phyloP scores from a whole-genome alignment of 2,888 invertebrate species.

The Microchrysa polita region DNA sequence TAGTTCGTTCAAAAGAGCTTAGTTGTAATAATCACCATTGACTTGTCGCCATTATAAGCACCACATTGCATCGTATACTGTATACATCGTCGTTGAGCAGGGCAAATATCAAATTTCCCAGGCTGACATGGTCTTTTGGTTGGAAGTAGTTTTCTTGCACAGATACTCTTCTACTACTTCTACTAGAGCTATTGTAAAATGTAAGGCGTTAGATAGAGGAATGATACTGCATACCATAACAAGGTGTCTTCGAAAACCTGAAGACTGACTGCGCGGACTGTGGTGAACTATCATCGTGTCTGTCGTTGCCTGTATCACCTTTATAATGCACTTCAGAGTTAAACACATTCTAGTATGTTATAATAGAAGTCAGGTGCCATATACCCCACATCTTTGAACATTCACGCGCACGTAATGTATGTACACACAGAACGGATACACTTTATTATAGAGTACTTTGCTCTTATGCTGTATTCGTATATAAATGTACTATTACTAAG shows the following conservation, averaged over 20 bases:
- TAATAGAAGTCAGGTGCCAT: slow-evolving; percentile 9
- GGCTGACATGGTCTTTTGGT: background rate
- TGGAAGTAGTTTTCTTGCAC: background rate
- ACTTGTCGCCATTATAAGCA: background rate
- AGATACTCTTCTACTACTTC: too few species aligned
- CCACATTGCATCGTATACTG: background rate
- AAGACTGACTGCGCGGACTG: background rate
- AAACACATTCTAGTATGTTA: too few species aligned
- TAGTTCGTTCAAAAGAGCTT: background rate
- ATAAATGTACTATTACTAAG: background rate
- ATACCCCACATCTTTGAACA: background rate
- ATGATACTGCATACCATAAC: background rate
- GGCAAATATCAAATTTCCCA: background rate
- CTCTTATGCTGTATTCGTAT: slow-evolving; percentile 4
- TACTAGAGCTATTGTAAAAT: background rate
- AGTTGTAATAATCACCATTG: background rate
- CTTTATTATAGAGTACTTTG: slow-evolving; percentile 20
- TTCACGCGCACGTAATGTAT: too few species aligned
- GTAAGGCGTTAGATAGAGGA: background rate
- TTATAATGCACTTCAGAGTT: slow-evolving; percentile 5
- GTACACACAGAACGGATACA: background rate
- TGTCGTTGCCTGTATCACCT: background rate
- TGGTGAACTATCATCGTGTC: background rate
- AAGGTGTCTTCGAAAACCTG: background rate
- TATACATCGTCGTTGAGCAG: background rate